These are phyloP conservation scores for Pandemis corylana DNA, from an alignment of 2,888 invertebrate species.

Conservation along the genomic window DNA sequence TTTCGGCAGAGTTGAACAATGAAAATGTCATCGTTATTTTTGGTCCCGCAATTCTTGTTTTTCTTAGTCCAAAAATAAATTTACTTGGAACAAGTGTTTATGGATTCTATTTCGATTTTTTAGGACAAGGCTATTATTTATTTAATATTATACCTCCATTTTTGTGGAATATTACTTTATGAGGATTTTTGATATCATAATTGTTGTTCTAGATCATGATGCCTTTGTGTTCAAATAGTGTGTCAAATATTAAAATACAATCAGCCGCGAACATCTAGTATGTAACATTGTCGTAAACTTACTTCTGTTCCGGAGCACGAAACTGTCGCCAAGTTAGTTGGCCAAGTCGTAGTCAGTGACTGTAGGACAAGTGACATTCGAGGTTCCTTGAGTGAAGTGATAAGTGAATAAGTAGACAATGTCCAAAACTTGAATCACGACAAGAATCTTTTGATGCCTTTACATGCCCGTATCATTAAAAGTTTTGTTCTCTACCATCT, in stretches of 20 bases:
- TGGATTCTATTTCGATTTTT: not conserved
- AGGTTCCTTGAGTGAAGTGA: conserved; percentile 8
- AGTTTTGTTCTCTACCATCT: not conserved
- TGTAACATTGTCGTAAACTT: not conserved
- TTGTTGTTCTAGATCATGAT: too few relatives aligned
- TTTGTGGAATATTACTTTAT: not conserved
- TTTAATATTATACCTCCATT: not conserved
- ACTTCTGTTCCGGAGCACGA: not conserved
- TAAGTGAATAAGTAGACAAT: conserved; percentile 5
- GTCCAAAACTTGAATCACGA: not conserved
- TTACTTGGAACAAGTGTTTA: not conserved
- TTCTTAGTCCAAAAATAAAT: conserved; percentile 11
- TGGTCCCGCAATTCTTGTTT: not conserved
- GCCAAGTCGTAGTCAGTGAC: not conserved
- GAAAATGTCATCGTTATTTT: conserved; percentile 8
- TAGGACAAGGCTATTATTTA: not conserved
- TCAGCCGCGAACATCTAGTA: not conserved
- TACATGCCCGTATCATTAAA: not conserved
- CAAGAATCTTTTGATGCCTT: not conserved
- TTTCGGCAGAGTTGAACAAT: conserved; percentile 3
- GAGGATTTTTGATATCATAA: not conserved
- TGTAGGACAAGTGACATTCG: not conserved
- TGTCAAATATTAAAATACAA: too few relatives aligned
- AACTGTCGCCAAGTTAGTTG: not conserved
- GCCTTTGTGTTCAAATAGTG: too few relatives aligned